These are phyloP conservation scores for Helicoverpa zea DNA, from an alignment of 1,140 invertebrate genomes.

Conservation along the genomic window DNA sequence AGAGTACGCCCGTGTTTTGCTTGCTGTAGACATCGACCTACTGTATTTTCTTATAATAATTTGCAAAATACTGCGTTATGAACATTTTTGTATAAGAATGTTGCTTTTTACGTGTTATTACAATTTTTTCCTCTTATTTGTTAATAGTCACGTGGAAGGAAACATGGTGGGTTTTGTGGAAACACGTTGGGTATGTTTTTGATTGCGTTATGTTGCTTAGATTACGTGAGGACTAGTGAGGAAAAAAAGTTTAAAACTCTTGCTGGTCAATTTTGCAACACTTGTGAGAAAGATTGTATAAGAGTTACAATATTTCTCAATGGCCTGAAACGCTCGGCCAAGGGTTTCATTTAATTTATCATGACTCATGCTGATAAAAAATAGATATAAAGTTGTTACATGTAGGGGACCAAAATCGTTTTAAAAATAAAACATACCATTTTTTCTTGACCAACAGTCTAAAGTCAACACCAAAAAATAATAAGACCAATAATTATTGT, in stretches of 20 bases:
- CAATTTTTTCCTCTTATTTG: conserved; percentile 5
- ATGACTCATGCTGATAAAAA: too few relatives aligned
- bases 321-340: too few relatives aligned
- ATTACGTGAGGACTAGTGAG: background rate
- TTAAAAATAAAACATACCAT: too few relatives aligned
- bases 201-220: conserved; percentile 15
- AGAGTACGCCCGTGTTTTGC: conserved; percentile 77
- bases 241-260: background rate
- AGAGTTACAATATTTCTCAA: background rate
- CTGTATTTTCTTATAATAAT: conserved; percentile 69
- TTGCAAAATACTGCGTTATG: conserved; percentile 60
- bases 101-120: conserved; percentile 34
- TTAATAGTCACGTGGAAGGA: conserved; percentile 12
- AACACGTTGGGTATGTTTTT: conserved; percentile 21
- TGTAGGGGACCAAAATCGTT: too few relatives aligned
- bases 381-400: too few relatives aligned
- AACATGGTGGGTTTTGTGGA: background rate
- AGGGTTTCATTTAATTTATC: too few relatives aligned
- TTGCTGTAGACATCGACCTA: conserved; percentile 64
- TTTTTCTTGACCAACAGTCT: too few relatives aligned
- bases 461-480: too few relatives aligned
- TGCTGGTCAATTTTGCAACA: background rate
- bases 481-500: too few relatives aligned
- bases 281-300: conserved; percentile 7
- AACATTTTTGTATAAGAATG: conserved; percentile 45